Percentiles rank a stretch among this genome's conserved stretches.
Evolutionary conservation across 2,113 vertebrate genomes (phyloP).

Genomic region (Cairina moschata): DNA sequence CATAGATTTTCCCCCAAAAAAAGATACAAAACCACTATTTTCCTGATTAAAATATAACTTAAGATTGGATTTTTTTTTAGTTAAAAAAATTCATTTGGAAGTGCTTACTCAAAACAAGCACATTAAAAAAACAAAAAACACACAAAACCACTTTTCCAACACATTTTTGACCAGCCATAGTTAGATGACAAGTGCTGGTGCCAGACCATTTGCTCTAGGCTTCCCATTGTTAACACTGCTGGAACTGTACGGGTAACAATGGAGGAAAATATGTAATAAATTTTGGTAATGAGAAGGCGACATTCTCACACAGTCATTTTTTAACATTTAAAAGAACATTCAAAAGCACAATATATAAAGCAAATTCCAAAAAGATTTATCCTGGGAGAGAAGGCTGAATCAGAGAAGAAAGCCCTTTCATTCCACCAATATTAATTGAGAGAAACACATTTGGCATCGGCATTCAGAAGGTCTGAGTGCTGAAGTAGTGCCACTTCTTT

Average conservation of each 20-base stretch:
- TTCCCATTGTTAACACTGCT: slow-evolving; percentile 69
- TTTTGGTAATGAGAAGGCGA: slow-evolving; percentile 55
- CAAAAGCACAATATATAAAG: slow-evolving; percentile 60
- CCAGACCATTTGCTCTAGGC: slow-evolving; percentile 70
- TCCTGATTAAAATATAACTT: background rate
- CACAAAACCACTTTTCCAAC: slow-evolving; percentile 20
- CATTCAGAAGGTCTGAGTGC: slow-evolving; percentile 32
- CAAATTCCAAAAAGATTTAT: slow-evolving; percentile 61
- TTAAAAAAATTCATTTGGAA: slow-evolving; percentile 18
- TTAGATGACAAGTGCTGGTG: slow-evolving; percentile 65
- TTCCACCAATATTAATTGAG: slow-evolving; percentile 39
- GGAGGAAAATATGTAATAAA: slow-evolving; percentile 66
- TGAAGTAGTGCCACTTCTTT: background rate
- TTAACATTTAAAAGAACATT: slow-evolving; percentile 57
- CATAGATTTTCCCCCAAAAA: background rate
- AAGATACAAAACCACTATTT: background rate
- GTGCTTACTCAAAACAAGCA: slow-evolving; percentile 22
- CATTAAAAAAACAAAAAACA: background rate
- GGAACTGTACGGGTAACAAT: slow-evolving; percentile 60
- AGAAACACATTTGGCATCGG: slow-evolving; percentile 24
- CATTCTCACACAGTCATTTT: slow-evolving; percentile 60
- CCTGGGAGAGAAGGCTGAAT: slow-evolving; percentile 42
- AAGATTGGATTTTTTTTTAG: background rate
- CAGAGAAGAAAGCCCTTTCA: slow-evolving; percentile 55
- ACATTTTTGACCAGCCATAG: slow-evolving; percentile 49